Evolutionary conservation across 2,113 vertebrate species (phyloP).

Genomic region (Spea multiplicata): DNA sequence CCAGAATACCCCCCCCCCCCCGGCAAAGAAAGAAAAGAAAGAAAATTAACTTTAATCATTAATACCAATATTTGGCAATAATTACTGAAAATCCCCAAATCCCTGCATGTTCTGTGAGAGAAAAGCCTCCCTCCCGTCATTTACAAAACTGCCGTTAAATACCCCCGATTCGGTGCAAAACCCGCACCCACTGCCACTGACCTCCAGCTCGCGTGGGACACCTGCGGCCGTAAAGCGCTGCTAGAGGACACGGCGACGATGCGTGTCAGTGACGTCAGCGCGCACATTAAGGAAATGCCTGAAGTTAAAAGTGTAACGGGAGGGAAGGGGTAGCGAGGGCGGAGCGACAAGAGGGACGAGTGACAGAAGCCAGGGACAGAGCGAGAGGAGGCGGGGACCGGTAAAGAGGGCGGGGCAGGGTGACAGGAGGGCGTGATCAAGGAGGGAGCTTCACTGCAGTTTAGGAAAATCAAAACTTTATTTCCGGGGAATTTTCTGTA

Average conservation of each 20-base stretch:
- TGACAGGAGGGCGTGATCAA: background rate
- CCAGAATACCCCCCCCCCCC: too few relatives aligned
- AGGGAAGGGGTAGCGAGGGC: background rate
- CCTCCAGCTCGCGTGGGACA: conserved; percentile 11
- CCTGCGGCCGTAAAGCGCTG: background rate
- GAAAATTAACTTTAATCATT: background rate
- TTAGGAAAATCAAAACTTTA: background rate
- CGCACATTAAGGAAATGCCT: background rate
- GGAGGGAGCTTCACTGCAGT: background rate
- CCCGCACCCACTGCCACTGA: background rate
- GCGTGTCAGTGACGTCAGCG: conserved; percentile 7
- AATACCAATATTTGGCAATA: background rate
- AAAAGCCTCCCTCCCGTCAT: background rate
- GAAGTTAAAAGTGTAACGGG: background rate
- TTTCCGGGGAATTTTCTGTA: background rate
- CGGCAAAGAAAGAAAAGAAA: too few relatives aligned
- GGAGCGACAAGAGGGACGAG: background rate
- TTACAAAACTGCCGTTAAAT: background rate
- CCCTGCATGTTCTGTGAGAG: too few relatives aligned
- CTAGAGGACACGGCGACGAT: background rate
- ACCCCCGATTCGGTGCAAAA: background rate
- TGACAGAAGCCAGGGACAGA: background rate
- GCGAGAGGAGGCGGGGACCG: background rate
- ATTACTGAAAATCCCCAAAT: too few relatives aligned
- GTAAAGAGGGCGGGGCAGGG: background rate